Evolutionary conservation across 2,888 invertebrate genomes (phyloP).

Genomic region (Kryphioiulus occultus): DNA sequence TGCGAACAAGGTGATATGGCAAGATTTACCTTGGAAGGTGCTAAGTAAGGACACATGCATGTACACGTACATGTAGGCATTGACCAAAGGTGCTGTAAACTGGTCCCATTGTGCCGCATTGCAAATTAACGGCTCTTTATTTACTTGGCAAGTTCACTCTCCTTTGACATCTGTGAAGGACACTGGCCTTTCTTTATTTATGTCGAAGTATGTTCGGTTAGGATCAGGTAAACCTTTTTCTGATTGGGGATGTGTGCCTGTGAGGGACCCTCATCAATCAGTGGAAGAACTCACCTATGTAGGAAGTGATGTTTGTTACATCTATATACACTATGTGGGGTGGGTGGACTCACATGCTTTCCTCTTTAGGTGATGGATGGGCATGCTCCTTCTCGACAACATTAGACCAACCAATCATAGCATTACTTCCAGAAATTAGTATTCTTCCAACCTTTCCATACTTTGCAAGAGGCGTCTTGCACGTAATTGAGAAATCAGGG

Average conservation of each 20-base stretch:
- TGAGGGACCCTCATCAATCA: constrained; percentile 15
- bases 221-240: not conserved
- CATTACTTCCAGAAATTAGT: constrained; percentile 2
- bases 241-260: not conserved
- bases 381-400: not conserved
- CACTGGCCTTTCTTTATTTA: constrained; percentile 23
- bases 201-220: not conserved
- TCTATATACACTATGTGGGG: constrained; percentile 4
- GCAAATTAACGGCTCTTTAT: constrained; percentile 29
- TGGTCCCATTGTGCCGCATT: constrained; percentile 7
- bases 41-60: constrained; percentile 31
- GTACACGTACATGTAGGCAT: not conserved
- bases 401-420: not conserved
- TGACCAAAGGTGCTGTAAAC: constrained; percentile 16
- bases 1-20: constrained; percentile 20
- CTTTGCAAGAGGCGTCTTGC: not conserved
- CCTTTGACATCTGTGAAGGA: constrained; percentile 19
- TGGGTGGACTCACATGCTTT: constrained; percentile 2
- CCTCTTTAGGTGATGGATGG: constrained; percentile 8
- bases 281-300: constrained; percentile 19
- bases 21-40: constrained; percentile 31
- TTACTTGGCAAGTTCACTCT: constrained; percentile 31
- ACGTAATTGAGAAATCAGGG: constrained; percentile 11
- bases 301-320: constrained; percentile 25
- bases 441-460: not conserved